phyloP scores from a whole-genome alignment of 2,888 invertebrate species.

The Apoda limacodes region DNA sequence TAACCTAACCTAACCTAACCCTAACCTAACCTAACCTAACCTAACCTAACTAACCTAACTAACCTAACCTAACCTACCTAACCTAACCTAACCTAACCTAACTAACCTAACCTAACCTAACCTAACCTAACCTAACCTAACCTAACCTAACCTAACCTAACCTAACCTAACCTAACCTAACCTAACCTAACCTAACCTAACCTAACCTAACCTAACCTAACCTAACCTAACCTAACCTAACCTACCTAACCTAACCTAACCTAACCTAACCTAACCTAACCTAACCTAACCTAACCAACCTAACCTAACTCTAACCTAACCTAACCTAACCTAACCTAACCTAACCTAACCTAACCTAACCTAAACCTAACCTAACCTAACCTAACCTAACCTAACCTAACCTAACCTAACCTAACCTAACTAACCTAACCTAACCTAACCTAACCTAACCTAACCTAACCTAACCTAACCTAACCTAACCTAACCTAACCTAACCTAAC shows the following conservation, averaged over 20 bases:
- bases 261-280: constrained; percentile 12
- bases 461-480: constrained; percentile 16
- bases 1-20: constrained; percentile 9
- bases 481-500: constrained; percentile 16
- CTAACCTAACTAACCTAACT: constrained; percentile 9
- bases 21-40: constrained; percentile 8
- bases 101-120: constrained; percentile 10
- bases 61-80: constrained; percentile 10
- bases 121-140: constrained; percentile 11
- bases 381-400: constrained; percentile 15
- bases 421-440: constrained; percentile 11
- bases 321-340: constrained; percentile 13
- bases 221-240: constrained; percentile 16
- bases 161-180: constrained; percentile 9
- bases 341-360: constrained; percentile 12
- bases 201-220: constrained; percentile 19
- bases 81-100: constrained; percentile 10
- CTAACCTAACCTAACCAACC: constrained; percentile 13
- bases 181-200: constrained; percentile 18
- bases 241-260: constrained; percentile 16
- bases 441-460: constrained; percentile 8
- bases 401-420: constrained; percentile 14
- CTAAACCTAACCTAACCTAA: constrained; percentile 12
- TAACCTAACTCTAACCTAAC: constrained; percentile 13
- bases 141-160: constrained; percentile 9